Conservation (phyloP, 2,888 invertebrate genomes). For the Drosophila hawaiiensis region DNA sequence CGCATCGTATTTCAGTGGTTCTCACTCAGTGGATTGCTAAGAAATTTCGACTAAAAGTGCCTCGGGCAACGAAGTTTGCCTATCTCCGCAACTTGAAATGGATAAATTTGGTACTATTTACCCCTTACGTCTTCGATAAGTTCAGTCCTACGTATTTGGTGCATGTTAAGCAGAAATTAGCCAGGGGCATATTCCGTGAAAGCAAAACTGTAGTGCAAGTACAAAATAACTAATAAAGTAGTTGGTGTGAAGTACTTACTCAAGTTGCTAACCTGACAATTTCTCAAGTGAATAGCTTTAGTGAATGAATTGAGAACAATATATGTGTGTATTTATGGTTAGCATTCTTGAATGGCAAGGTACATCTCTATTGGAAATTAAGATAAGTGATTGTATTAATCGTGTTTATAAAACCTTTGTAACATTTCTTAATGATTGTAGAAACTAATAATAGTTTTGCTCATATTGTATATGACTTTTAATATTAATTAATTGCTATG, state of each 20-base stretch:
- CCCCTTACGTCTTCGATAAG: background rate
- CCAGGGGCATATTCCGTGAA: slow-evolving; percentile 7
- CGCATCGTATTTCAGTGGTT: slow-evolving; percentile 8
- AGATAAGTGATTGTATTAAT: background rate
- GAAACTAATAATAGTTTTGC: background rate
- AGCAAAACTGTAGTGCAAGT: slow-evolving; percentile 15
- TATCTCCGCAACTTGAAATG: slow-evolving; percentile 46
- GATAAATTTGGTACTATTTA: slow-evolving; percentile 40
- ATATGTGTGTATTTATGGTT: background rate
- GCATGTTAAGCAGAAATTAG: slow-evolving; percentile 13
- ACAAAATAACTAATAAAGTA: background rate
- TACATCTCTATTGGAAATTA: background rate
- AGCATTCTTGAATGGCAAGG: background rate
- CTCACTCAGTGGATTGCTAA: slow-evolving; percentile 36
- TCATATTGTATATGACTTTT: background rate
- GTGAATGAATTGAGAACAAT: background rate
- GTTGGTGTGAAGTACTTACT: background rate
- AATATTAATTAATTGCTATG: background rate
- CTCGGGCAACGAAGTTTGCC: slow-evolving; percentile 55
- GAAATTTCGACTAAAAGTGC: slow-evolving; percentile 54
- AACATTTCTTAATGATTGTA: background rate
- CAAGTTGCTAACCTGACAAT: background rate
- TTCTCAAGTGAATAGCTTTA: background rate
- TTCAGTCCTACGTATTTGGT: background rate
- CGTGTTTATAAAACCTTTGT: background rate